phyloP scores from a whole-genome alignment of 2,113 vertebrate species.

The Leiothrix lutea region DNA sequence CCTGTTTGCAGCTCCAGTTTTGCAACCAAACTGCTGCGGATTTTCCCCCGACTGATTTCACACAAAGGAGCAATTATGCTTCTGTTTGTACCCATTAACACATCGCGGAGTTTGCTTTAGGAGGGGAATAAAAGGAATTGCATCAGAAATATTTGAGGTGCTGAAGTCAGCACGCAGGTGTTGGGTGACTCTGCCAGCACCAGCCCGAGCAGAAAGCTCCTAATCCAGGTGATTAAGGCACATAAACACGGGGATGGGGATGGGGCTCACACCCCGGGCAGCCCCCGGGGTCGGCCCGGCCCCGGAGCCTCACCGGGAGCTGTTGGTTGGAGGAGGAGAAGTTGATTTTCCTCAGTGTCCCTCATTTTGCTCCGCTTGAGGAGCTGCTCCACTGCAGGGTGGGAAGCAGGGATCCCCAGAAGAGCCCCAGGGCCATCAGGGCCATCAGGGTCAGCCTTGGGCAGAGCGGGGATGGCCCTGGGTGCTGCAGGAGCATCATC shows the following conservation, averaged over 20 bases:
- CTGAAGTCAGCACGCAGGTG: conserved; percentile 43
- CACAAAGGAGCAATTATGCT: conserved; percentile 30
- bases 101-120: neutral
- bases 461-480: neutral
- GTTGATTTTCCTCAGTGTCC: neutral
- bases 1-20: neutral
- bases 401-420: neutral
- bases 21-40: neutral
- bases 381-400: accelerated
- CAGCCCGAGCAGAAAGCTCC: neutral
- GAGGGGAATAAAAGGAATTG: neutral
- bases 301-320: accelerated
- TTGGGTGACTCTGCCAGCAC: neutral
- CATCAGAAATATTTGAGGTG: conserved; percentile 6
- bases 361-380: accelerated
- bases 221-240: neutral
- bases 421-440: neutral
- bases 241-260: neutral
- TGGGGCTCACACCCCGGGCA: neutral
- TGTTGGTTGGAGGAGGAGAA: neutral
- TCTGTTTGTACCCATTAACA: neutral
- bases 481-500: neutral
- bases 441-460: accelerated
- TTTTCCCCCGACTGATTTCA: neutral
- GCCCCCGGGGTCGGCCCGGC: neutral